Percentiles rank a stretch among this genome's conserved stretches.
Conservation (phyloP, 2,888 invertebrate species). For the Nowickia ferox region DNA sequence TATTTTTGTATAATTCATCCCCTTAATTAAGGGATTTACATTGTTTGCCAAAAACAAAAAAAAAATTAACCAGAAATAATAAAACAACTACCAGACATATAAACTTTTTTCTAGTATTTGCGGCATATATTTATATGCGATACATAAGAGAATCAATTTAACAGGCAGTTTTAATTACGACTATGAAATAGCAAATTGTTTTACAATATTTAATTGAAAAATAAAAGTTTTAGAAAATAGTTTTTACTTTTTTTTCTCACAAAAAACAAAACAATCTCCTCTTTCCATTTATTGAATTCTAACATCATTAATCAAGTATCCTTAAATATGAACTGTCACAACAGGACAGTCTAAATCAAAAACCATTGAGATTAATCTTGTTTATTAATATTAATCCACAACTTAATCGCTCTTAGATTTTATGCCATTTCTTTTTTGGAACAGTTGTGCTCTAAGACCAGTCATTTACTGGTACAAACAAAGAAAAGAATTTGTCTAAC, state of each 20-base stretch:
- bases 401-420: constrained; percentile 20
- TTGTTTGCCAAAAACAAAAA: constrained; percentile 61
- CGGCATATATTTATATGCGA: background rate
- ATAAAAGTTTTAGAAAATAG: background rate
- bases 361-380: constrained; percentile 63
- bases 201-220: background rate
- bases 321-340: constrained; percentile 68
- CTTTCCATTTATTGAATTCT: background rate
- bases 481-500: constrained; percentile 62
- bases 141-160: constrained; percentile 5
- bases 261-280: background rate
- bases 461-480: background rate
- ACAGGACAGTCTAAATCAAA: constrained; percentile 65
- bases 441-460: constrained; percentile 53
- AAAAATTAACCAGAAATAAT: constrained; percentile 39
- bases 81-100: constrained; percentile 41
- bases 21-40: constrained; percentile 72
- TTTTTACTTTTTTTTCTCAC: background rate
- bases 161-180: constrained; percentile 48
- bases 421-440: background rate
- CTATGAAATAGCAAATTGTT: constrained; percentile 8
- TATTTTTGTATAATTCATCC: constrained; percentile 67
- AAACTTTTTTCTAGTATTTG: constrained; percentile 36
- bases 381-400: constrained; percentile 54
- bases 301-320: constrained; percentile 64